Percentiles rank a stretch among this genome's conserved stretches.
These are phyloP conservation scores for Piprites chloris DNA, from an alignment of 2,113 vertebrate genomes.

Conservation along the genomic window DNA sequence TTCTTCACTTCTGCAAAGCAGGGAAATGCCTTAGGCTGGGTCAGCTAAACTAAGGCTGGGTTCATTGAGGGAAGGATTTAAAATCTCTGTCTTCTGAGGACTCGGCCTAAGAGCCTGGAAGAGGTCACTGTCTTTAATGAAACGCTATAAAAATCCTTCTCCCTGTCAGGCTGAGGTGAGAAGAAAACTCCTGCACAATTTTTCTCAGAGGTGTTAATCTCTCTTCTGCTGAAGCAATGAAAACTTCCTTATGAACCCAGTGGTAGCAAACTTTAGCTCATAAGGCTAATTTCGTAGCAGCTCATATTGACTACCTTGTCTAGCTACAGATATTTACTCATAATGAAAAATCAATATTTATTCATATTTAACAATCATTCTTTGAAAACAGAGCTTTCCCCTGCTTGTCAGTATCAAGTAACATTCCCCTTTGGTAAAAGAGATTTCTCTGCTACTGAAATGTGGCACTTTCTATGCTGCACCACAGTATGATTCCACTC, in stretches of 20 bases:
- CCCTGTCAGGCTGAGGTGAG: background rate
- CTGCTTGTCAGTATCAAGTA: background rate
- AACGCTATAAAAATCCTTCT: background rate
- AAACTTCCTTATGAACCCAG: background rate
- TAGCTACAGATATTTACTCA: background rate
- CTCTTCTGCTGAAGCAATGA: background rate
- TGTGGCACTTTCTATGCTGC: rapidly evolving
- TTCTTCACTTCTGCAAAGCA: background rate
- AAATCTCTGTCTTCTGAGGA: background rate
- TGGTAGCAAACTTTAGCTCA: background rate
- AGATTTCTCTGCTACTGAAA: background rate
- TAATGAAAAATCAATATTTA: slow-evolving; percentile 9
- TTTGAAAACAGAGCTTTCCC: background rate
- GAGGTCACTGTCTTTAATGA: background rate
- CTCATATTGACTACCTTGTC: background rate
- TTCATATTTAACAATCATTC: background rate
- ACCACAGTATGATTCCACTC: background rate
- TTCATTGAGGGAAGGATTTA: background rate
- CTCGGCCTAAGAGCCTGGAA: background rate
- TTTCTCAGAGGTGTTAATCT: background rate
- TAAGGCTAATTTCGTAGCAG: background rate
- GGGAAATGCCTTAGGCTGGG: background rate
- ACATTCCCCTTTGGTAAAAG: background rate
- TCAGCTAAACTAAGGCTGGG: background rate
- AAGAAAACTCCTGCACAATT: background rate